Evolutionary conservation across 2,113 vertebrate species (phyloP).

Genomic region (Sinocyclocheilus maitianheensis): DNA sequence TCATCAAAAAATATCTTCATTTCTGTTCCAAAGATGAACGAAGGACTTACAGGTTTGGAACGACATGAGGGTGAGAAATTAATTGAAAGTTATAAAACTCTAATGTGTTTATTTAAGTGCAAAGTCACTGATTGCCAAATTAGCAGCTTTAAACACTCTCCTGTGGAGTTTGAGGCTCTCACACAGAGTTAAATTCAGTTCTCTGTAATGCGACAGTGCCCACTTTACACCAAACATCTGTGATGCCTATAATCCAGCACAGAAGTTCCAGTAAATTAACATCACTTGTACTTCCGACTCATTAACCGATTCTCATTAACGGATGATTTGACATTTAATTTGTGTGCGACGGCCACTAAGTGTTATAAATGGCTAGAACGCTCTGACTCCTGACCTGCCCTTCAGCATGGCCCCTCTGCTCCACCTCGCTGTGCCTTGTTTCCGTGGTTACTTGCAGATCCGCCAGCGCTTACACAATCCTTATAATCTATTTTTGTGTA

Average conservation of each 20-base stretch:
- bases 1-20: too few species aligned
- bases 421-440: constrained; percentile 37
- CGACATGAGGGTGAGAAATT: too few species aligned
- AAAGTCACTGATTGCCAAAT: background rate
- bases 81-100: background rate
- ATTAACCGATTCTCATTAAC: constrained; percentile 26
- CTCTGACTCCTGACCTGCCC: constrained; percentile 9
- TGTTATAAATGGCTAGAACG: background rate
- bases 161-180: background rate
- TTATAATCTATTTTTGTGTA: constrained; percentile 47
- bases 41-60: too few species aligned
- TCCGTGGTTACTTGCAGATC: constrained; percentile 38
- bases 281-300: background rate
- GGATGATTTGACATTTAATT: constrained; percentile 28
- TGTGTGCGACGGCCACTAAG: background rate
- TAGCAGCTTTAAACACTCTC: background rate
- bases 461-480: background rate
- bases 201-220: background rate
- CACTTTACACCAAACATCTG: background rate
- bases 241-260: constrained; percentile 8
- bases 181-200: background rate
- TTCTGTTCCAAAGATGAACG: too few species aligned
- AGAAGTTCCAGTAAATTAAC: background rate
- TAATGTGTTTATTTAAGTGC: background rate
- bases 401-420: constrained; percentile 29